A percentile compares a stretch with the other conserved stretches of the same genome.
Evolutionary conservation across 1,140 invertebrate species (phyloP).

Genomic region (Limonius californicus): DNA sequence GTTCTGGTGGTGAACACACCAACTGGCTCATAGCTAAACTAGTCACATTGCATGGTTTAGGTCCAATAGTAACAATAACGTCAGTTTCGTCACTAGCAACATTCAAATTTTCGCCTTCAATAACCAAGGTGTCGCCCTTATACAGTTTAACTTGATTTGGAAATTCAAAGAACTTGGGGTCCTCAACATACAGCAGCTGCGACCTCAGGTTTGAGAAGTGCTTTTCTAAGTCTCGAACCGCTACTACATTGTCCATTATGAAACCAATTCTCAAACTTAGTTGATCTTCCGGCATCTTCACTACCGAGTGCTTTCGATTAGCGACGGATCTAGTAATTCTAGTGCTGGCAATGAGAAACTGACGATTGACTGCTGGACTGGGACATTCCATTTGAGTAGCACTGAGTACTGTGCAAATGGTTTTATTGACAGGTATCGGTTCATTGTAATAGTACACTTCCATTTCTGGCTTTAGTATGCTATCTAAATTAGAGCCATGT

Average conservation of each 20-base stretch:
- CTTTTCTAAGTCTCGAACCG: slow-evolving; percentile 83
- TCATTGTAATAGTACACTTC: slow-evolving; percentile 73
- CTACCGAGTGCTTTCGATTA: slow-evolving; percentile 39
- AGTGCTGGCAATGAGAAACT: slow-evolving; percentile 38
- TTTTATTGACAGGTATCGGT: slow-evolving; percentile 68
- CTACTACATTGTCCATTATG: slow-evolving; percentile 92
- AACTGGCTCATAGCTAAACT: slow-evolving; percentile 84
- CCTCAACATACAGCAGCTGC: slow-evolving; percentile 83
- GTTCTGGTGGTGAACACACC: slow-evolving; percentile 83
- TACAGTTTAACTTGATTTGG: slow-evolving; percentile 81
- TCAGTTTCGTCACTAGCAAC: slow-evolving; percentile 89
- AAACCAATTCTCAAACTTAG: slow-evolving; percentile 78
- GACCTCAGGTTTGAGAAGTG: slow-evolving; percentile 75
- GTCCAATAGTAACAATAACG: slow-evolving; percentile 90
- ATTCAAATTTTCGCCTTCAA: slow-evolving; percentile 91
- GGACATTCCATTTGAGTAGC: slow-evolving; percentile 92
- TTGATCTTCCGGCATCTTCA: slow-evolving; percentile 48
- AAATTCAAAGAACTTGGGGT: slow-evolving; percentile 89
- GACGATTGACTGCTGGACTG: slow-evolving; percentile 73
- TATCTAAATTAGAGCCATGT: slow-evolving; percentile 86
- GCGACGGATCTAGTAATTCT: slow-evolving; percentile 38
- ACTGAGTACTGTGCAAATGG: slow-evolving; percentile 81
- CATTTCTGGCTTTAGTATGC: slow-evolving; percentile 88
- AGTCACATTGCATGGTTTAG: slow-evolving; percentile 84
- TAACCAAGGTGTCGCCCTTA: slow-evolving; percentile 92